phyloP scores from a whole-genome alignment of 2,797 vertebrate species.

The Sebastes ruberrimus region DNA sequence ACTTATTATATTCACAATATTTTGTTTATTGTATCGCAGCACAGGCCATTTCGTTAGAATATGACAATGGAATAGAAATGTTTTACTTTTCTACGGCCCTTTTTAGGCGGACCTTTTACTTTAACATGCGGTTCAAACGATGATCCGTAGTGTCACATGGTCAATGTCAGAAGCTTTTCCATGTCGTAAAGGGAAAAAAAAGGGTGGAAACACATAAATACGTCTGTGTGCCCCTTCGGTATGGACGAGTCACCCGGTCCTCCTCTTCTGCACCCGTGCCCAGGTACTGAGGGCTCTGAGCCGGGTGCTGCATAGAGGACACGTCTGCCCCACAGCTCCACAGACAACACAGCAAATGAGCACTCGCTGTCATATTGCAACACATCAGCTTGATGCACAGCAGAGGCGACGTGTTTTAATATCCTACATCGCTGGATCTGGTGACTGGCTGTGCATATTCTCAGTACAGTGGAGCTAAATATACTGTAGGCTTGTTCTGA shows the following conservation, averaged over 20 bases:
- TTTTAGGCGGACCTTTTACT: neutral
- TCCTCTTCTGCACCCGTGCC: neutral
- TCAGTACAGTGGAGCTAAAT: slow-evolving; percentile 17
- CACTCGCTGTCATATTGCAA: slow-evolving; percentile 63
- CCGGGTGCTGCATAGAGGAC: slow-evolving; percentile 62
- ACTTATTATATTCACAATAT: neutral
- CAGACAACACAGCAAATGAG: slow-evolving; percentile 55
- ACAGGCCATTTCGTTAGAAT: too few species aligned
- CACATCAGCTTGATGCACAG: slow-evolving; percentile 67
- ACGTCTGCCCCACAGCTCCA: slow-evolving; percentile 66
- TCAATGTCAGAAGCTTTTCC: neutral
- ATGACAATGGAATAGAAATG: too few species aligned
- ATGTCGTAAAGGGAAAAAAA: neutral
- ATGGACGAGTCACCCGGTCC: neutral
- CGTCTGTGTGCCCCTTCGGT: neutral
- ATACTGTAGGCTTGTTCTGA: slow-evolving; percentile 8
- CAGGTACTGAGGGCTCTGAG: slow-evolving; percentile 44
- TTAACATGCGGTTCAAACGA: neutral
- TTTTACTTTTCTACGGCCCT: too few species aligned
- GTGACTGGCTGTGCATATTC: slow-evolving; percentile 35
- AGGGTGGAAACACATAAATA: neutral
- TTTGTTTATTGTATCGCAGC: too few species aligned
- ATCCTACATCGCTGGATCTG: slow-evolving; percentile 23
- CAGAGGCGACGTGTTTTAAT: slow-evolving; percentile 60
- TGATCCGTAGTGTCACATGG: slow-evolving; percentile 11